A percentile compares a stretch with the other conserved stretches of the same genome.
Conservation (phyloP, 1,140 invertebrate genomes). For the Potamilus streckersoni region DNA sequence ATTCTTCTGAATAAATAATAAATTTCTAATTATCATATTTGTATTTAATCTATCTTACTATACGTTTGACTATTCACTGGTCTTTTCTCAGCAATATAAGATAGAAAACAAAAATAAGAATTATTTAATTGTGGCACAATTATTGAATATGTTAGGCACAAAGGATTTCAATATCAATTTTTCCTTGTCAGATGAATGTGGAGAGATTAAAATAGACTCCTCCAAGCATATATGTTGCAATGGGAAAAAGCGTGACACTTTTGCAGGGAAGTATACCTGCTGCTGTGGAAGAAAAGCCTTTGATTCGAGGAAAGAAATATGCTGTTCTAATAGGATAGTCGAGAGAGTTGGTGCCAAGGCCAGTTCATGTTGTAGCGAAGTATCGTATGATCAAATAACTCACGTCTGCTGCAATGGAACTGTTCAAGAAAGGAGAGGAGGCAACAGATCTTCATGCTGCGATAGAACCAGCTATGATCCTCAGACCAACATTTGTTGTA, state of each 20-base stretch:
- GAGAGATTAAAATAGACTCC: slow-evolving; percentile 21
- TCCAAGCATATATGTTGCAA: slow-evolving; percentile 20
- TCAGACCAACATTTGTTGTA: slow-evolving; percentile 20
- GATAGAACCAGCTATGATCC: slow-evolving; percentile 13
- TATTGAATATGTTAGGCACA: neutral
- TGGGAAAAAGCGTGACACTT: slow-evolving; percentile 5
- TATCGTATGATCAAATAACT: neutral
- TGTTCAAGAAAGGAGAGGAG: slow-evolving; percentile 15
- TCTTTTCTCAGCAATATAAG: slow-evolving; percentile 10
- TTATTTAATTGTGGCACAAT: no score
- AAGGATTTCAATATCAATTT: no score
- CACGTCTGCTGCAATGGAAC: slow-evolving; percentile 24
- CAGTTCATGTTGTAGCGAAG: neutral
- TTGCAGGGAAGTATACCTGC: slow-evolving; percentile 12
- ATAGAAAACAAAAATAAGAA: slow-evolving; percentile 8
- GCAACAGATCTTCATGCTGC: slow-evolving; percentile 29
- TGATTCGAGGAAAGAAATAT: slow-evolving; percentile 25
- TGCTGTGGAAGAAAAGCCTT: slow-evolving; percentile 23
- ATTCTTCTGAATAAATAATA: no score
- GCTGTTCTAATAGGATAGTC: slow-evolving; percentile 16
- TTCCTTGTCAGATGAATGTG: slow-evolving; percentile 14
- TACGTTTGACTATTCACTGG: neutral
- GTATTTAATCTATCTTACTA: no score
- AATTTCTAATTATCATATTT: no score
- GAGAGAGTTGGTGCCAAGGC: slow-evolving; percentile 10